phyloP scores from a whole-genome alignment of 2,888 invertebrate species.

The Dryadula phaetusa region DNA sequence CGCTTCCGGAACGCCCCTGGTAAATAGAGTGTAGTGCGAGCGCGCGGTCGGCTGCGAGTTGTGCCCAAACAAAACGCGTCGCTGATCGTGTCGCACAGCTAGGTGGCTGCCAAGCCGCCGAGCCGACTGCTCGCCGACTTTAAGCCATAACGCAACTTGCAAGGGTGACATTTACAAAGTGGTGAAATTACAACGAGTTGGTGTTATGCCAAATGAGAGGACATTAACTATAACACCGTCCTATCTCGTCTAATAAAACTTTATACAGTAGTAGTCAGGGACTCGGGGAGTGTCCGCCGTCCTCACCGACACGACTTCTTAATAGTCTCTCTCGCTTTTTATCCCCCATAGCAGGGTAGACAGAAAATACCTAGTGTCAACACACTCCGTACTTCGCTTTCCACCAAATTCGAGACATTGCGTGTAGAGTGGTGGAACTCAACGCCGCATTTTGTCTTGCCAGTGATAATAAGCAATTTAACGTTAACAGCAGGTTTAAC shows the following conservation, averaged over 20 bases:
- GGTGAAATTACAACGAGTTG: not conserved
- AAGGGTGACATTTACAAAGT: constrained; percentile 27
- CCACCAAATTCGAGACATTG: no score
- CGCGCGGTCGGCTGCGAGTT: not conserved
- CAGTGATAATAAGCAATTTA: constrained; percentile 15
- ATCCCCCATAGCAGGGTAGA: no score
- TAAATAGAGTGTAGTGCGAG: constrained; percentile 26
- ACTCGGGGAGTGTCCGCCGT: constrained; percentile 20
- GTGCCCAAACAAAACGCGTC: constrained; percentile 28
- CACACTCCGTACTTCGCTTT: no score
- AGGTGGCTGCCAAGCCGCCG: constrained; percentile 14
- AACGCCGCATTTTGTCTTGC: no score
- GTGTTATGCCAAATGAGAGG: constrained; percentile 58
- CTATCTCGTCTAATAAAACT: constrained; percentile 44
- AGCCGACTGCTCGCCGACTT: constrained; percentile 15
- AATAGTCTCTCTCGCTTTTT: no score
- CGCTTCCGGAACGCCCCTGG: constrained; percentile 27
- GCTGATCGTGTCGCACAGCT: constrained; percentile 14
- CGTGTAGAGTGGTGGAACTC: no score
- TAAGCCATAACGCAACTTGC: constrained; percentile 22
- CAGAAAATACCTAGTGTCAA: no score
- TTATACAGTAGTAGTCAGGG: constrained; percentile 38
- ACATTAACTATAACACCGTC: constrained; percentile 54
- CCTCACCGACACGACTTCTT: not conserved
- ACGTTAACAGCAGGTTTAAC: not conserved